A percentile compares a stretch with the other conserved stretches of the same genome.
phyloP scores from a whole-genome alignment of 2,888 invertebrate species.

The Cheilosia vulpina region DNA sequence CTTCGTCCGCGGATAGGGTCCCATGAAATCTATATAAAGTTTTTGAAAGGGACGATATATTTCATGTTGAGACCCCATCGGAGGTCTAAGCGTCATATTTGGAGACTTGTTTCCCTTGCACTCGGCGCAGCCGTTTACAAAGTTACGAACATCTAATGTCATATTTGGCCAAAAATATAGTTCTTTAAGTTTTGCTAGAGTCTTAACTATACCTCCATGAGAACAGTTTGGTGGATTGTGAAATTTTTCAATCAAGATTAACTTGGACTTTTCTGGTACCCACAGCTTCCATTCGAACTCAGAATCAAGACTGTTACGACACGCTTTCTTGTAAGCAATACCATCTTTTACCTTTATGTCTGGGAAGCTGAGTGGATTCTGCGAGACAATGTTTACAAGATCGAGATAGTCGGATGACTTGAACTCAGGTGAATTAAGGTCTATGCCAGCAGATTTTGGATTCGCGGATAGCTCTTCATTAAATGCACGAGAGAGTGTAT shows the following conservation, averaged over 20 bases:
- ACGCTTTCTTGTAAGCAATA: not conserved
- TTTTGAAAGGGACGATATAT: constrained; percentile 47
- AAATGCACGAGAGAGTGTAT: constrained; percentile 50
- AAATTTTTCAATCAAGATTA: not conserved
- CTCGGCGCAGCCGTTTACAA: constrained; percentile 16
- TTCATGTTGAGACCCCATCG: not conserved
- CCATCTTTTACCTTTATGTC: not conserved
- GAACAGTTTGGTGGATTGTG: not conserved
- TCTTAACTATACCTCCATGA: constrained; percentile 57
- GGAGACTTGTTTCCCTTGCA: constrained; percentile 48
- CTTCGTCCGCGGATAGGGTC: not conserved
- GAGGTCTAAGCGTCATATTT: constrained; percentile 28
- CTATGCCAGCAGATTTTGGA: constrained; percentile 16
- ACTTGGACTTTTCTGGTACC: not conserved
- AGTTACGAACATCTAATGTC: constrained; percentile 62
- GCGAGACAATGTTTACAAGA: not conserved
- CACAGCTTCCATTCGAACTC: not conserved
- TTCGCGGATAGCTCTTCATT: not conserved
- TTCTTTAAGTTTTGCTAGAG: constrained; percentile 13
- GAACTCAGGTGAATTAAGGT: constrained; percentile 29
- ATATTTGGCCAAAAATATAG: constrained; percentile 30
- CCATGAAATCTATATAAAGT: constrained; percentile 52
- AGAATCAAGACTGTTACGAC: not conserved
- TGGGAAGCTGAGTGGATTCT: not conserved
- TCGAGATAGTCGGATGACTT: not conserved